Conservation (phyloP, 2,113 vertebrate species). For the Planiliza haematocheilus region DNA sequence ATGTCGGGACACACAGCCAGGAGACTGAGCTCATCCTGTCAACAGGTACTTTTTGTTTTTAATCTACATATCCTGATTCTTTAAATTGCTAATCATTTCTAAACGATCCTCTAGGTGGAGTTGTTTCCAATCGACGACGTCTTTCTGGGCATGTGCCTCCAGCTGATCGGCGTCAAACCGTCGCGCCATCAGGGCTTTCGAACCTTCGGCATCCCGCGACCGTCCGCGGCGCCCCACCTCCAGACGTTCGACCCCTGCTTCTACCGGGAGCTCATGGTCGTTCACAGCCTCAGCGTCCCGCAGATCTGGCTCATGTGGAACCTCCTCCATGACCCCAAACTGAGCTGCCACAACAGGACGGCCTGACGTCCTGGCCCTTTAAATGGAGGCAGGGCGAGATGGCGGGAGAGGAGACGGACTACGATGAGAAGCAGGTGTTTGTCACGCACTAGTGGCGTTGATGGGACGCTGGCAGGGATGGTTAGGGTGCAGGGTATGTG, state of each 20-base stretch:
- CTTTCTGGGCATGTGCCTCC: constrained; percentile 97
- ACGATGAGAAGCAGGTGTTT: constrained; percentile 58
- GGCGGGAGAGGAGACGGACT: constrained; percentile 32
- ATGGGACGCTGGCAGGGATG: neutral
- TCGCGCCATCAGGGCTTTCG: constrained; percentile 91
- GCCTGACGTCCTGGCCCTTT: constrained; percentile 71
- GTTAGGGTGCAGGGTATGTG: neutral
- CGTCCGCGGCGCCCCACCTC: constrained; percentile 93
- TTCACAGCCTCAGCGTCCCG: constrained; percentile 92
- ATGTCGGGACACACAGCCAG: constrained; percentile 89
- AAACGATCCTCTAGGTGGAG: constrained; percentile 87
- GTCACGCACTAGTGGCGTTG: constrained; percentile 50
- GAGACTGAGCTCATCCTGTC: constrained; percentile 88
- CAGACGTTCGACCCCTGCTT: constrained; percentile 96
- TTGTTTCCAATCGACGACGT: constrained; percentile 98
- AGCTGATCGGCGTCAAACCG: constrained; percentile 89
- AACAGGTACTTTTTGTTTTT: constrained; percentile 70
- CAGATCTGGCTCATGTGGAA: constrained; percentile 99
- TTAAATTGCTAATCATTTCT: accelerated
- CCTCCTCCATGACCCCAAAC: constrained; percentile 88
- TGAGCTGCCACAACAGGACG: constrained; percentile 86
- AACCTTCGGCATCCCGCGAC: constrained; percentile 93
- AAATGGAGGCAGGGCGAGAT: constrained; percentile 71
- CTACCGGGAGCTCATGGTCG: constrained; percentile 95
- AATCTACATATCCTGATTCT: neutral